Evolutionary conservation across 2,113 vertebrate species (phyloP).

Genomic region (Pollimyrus isidori): DNA sequence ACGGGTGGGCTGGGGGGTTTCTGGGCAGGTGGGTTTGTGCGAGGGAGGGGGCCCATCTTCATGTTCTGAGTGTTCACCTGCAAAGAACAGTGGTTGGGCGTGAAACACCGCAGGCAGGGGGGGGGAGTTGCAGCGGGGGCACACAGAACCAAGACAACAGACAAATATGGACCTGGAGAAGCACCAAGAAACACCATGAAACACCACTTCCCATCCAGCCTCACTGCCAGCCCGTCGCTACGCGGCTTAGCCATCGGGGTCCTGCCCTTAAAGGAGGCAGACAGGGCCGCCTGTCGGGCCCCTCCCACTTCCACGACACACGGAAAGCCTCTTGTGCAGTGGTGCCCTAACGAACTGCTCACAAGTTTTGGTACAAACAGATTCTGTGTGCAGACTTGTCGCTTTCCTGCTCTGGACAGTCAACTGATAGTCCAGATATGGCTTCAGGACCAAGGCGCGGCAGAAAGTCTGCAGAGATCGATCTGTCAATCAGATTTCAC

Average conservation of each 20-base stretch:
- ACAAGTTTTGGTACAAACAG: background rate
- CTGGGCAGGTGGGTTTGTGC: conserved; percentile 93
- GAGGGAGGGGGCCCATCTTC: conserved; percentile 89
- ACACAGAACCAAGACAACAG: conserved; percentile 2
- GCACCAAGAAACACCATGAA: background rate
- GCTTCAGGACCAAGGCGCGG: background rate
- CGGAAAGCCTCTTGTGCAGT: background rate
- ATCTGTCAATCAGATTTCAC: background rate
- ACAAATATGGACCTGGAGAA: background rate
- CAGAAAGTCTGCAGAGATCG: background rate
- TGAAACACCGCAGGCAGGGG: background rate
- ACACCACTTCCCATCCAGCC: background rate
- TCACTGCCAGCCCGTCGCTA: background rate
- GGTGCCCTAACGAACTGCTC: background rate
- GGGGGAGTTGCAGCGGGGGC: background rate
- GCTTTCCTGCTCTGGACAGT: background rate
- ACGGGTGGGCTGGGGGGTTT: conserved; percentile 94
- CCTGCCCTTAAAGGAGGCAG: background rate
- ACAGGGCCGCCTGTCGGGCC: background rate
- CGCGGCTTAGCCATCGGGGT: background rate
- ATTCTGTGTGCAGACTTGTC: background rate
- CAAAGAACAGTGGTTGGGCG: conserved; percentile 6
- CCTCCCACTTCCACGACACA: background rate
- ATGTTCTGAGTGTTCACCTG: conserved; percentile 98
- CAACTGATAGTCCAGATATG: background rate